Evolutionary conservation across 2,888 invertebrate species (phyloP), one percentile per base, ranked within the genome.

Genomic region (Pelosia muscerda): DNA sequence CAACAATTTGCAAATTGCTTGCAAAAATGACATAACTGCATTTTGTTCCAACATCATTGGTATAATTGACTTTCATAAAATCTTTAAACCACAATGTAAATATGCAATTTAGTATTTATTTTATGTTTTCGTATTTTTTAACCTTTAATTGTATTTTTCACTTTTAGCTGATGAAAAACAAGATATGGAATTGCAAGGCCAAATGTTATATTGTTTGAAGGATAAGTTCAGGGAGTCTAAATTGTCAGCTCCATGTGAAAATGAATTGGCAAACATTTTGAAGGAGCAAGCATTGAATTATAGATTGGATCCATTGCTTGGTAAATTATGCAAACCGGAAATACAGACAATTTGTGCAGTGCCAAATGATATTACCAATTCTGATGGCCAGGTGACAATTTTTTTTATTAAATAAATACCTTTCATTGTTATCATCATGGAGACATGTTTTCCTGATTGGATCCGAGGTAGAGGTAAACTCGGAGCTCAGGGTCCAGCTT

Each of bases 241-340:
- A 87, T 91, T 99, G 60, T 96, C 97, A 19, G 90, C 93, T n/a
- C 93, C 95, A 25, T 99, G 99, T 89, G 97, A 98, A 83, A 96
- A 96, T 82, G 97, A 98, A 92, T 96, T 99, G 91, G 96, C 97
- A 0, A 96, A 96, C 78, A 96, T 98, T 61, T 95, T 99, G 65
- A 96, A 97, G 84, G 98, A 98, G 81, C 97, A 98, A 82, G 99
- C 99, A 19, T 92, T 98, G 42, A 98, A 99, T 91, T 97, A 98
- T 86, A 97, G 98, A 81, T 95, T 99, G 69, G 98, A 99, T 95
- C 98, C 99, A 2, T 92, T 98, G 57, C 95, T 99, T 42, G 96
- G 97, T 71, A 96, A 97, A 65, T 96, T 98, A 66, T 99, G 99
- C 88, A 96, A 96, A 82, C 96, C 96, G 10, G 97, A 97, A 91